Evolutionary conservation across 1,140 invertebrate genomes (phyloP).

Genomic region (Leptopilina clavipes): DNA sequence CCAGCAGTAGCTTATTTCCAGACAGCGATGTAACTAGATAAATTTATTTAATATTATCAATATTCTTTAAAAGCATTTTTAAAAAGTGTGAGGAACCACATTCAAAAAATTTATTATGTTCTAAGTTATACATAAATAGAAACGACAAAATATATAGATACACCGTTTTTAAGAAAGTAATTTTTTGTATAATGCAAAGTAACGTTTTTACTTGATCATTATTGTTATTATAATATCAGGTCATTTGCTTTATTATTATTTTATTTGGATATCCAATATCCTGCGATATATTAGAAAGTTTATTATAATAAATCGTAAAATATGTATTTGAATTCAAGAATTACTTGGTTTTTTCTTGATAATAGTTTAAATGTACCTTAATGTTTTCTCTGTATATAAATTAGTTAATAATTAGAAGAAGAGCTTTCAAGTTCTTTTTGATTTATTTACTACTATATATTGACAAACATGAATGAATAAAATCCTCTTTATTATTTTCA

Average conservation of each 20-base stretch:
- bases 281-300: neutral
- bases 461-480: too few relatives aligned
- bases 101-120: neutral
- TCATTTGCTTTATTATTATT: neutral
- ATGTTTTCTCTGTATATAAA: too few relatives aligned
- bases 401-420: too few relatives aligned
- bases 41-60: slow-evolving; percentile 11
- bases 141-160: neutral
- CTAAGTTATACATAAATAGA: slow-evolving; percentile 1
- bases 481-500: too few relatives aligned
- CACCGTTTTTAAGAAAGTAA: neutral
- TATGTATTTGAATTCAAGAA: too few relatives aligned
- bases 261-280: neutral
- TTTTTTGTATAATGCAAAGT: neutral
- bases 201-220: neutral
- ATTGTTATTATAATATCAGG: neutral
- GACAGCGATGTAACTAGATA: neutral
- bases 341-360: too few relatives aligned
- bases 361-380: too few relatives aligned
- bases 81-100: too few relatives aligned
- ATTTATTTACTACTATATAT: too few relatives aligned
- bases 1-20: neutral
- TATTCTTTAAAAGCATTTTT: neutral
- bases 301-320: neutral
- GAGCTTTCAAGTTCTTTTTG: too few relatives aligned